Evolutionary conservation across 1,140 invertebrate genomes (phyloP).

Genomic region (Euwallacea similis): DNA sequence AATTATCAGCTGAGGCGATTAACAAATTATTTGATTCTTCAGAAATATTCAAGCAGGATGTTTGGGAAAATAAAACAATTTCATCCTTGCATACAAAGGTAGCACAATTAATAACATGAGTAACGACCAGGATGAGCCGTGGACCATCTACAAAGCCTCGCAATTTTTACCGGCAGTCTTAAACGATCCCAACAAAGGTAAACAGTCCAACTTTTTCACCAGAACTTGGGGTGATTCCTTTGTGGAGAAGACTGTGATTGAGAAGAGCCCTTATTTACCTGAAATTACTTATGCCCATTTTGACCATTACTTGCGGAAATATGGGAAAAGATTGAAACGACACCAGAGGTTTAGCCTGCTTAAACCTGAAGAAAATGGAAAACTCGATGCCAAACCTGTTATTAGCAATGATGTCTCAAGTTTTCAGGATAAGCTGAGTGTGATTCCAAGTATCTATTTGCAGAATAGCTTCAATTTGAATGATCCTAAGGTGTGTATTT

Average conservation of each 20-base stretch:
- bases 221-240: conserved; percentile 97
- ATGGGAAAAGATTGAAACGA: conserved; percentile 64
- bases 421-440: conserved; percentile 49
- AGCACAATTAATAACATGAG: conserved; percentile 2
- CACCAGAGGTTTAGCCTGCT: conserved; percentile 57
- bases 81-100: conserved; percentile 3
- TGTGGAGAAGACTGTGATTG: conserved; percentile 77
- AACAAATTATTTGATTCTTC: background rate
- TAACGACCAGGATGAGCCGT: conserved; percentile 57
- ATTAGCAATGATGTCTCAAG: conserved; percentile 23
- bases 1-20: conserved; percentile 24
- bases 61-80: conserved; percentile 2
- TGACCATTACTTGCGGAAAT: conserved; percentile 82
- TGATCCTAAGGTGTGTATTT: conserved; percentile 65
- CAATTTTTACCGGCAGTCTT: conserved; percentile 96
- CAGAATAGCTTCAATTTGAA: conserved; percentile 80
- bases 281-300: conserved; percentile 83
- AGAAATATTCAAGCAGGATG: conserved; percentile 7
- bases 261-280: conserved; percentile 78
- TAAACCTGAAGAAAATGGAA: conserved; percentile 49
- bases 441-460: conserved; percentile 86
- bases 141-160: conserved; percentile 79
- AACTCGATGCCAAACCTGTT: conserved; percentile 32
- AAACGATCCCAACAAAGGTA: conserved; percentile 91
- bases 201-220: conserved; percentile 92